phyloP scores from a whole-genome alignment of 2,888 invertebrate species.

The Drosophila sordidapex region DNA sequence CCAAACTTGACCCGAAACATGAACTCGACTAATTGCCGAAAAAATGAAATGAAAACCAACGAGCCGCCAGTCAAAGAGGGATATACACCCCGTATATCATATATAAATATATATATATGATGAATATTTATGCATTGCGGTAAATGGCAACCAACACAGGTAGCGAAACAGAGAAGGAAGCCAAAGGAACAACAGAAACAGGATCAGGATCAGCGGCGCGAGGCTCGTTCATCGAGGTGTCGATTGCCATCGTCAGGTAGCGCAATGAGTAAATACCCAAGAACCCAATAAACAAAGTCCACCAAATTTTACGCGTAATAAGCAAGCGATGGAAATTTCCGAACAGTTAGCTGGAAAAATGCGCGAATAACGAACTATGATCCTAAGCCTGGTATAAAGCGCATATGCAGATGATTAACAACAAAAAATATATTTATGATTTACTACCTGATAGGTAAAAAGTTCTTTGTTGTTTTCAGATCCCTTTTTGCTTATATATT shows the following conservation, averaged over 20 bases:
- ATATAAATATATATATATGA: slow-evolving; percentile 1
- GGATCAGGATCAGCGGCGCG: slow-evolving; percentile 23
- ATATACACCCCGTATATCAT: neutral
- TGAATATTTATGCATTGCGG: slow-evolving; percentile 58
- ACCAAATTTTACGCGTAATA: slow-evolving; percentile 61
- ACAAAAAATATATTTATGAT: neutral
- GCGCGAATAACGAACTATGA: slow-evolving; percentile 15
- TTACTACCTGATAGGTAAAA: slow-evolving; percentile 19
- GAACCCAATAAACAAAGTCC: slow-evolving; percentile 29
- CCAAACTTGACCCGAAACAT: slow-evolving; percentile 64
- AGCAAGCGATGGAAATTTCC: slow-evolving; percentile 40
- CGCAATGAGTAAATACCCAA: slow-evolving; percentile 11
- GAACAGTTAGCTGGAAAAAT: slow-evolving; percentile 50
- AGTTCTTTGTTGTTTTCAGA: neutral
- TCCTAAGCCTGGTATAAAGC: slow-evolving; percentile 4
- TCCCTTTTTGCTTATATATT: neutral
- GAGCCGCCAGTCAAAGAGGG: slow-evolving; percentile 13
- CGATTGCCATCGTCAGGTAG: slow-evolving; percentile 58
- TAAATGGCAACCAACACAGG: slow-evolving; percentile 43
- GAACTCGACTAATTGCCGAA: slow-evolving; percentile 70
- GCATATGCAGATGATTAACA: slow-evolving; percentile 32
- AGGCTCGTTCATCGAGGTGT: slow-evolving; percentile 31
- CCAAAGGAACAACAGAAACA: slow-evolving; percentile 7
- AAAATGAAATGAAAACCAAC: slow-evolving; percentile 58
- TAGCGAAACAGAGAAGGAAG: slow-evolving; percentile 22